Conservation (phyloP, 2,888 invertebrate species). For the Pristionchus arcanus region DNA sequence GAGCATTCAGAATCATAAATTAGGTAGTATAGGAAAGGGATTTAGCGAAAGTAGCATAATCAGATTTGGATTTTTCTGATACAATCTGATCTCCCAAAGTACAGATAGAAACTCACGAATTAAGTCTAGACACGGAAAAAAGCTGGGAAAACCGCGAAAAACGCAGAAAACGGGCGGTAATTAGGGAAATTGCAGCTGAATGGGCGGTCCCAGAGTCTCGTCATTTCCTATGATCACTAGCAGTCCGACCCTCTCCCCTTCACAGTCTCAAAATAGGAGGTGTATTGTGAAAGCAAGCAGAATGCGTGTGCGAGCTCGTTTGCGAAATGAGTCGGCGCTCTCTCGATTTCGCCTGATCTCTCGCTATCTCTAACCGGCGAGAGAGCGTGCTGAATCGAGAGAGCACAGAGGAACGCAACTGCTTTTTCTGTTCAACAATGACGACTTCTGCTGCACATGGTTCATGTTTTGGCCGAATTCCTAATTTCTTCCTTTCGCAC, state of each 20-base stretch:
- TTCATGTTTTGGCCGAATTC: neutral
- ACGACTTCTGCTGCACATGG: neutral
- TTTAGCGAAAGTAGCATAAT: too few relatives aligned
- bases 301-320: neutral
- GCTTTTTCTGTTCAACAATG: neutral
- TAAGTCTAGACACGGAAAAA: neutral
- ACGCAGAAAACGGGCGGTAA: neutral
- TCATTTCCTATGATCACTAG: too few relatives aligned
- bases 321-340: neutral
- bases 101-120: neutral
- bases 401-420: neutral
- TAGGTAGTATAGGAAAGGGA: too few relatives aligned
- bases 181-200: neutral
- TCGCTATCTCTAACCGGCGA: too few relatives aligned
- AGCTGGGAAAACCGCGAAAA: neutral
- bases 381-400: too few relatives aligned
- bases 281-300: neutral
- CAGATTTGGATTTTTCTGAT: neutral
- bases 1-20: too few relatives aligned
- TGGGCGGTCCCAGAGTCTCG: too few relatives aligned
- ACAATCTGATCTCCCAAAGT: neutral
- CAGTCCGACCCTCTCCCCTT: too few relatives aligned
- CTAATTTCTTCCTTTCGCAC: neutral
- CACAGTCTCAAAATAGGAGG: neutral
- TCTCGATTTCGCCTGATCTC: too few relatives aligned